These are phyloP conservation scores for Gadus chalcogrammus DNA, from an alignment of 2,113 vertebrate species.

Conservation along the genomic window DNA sequence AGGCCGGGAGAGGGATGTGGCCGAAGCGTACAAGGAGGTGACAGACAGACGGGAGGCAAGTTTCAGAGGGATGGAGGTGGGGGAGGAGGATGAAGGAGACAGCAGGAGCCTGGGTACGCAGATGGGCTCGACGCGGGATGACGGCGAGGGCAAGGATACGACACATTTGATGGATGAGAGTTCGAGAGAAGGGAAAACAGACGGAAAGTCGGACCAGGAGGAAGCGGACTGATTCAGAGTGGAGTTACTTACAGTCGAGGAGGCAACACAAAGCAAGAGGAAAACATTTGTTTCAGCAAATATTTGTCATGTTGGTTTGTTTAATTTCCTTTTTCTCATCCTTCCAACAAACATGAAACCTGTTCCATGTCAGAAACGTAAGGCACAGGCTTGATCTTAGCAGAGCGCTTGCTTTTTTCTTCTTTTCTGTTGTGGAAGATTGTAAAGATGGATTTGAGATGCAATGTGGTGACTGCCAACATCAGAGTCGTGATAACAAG, in stretches of 20 bases:
- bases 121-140: slow-evolving; percentile 82
- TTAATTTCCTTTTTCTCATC: slow-evolving; percentile 40
- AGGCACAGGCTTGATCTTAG: slow-evolving; percentile 13
- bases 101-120: slow-evolving; percentile 86
- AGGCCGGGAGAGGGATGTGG: slow-evolving; percentile 80
- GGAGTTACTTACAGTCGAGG: slow-evolving; percentile 55
- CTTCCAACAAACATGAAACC: slow-evolving; percentile 85
- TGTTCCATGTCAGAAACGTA: slow-evolving; percentile 70
- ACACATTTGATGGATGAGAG: slow-evolving; percentile 85
- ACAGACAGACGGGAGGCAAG: slow-evolving; percentile 78
- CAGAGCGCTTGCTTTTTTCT: slow-evolving; percentile 75
- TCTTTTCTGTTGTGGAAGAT: slow-evolving; percentile 80
- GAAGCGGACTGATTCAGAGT: slow-evolving; percentile 68
- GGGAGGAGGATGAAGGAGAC: slow-evolving; percentile 83
- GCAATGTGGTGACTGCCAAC: slow-evolving; percentile 50
- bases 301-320: slow-evolving; percentile 40
- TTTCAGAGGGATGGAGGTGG: slow-evolving; percentile 84
- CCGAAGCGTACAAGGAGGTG: slow-evolving; percentile 83
- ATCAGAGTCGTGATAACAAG: slow-evolving; percentile 71
- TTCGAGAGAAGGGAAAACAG: slow-evolving; percentile 88
- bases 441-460: slow-evolving; percentile 77
- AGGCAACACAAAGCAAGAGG: slow-evolving; percentile 71
- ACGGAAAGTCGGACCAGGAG: slow-evolving; percentile 86
- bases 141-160: slow-evolving; percentile 77
- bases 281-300: slow-evolving; percentile 81